These are phyloP conservation scores for Botrylloides violaceus DNA, from an alignment of 23 tunicate genomes.

Conservation along the genomic window DNA sequence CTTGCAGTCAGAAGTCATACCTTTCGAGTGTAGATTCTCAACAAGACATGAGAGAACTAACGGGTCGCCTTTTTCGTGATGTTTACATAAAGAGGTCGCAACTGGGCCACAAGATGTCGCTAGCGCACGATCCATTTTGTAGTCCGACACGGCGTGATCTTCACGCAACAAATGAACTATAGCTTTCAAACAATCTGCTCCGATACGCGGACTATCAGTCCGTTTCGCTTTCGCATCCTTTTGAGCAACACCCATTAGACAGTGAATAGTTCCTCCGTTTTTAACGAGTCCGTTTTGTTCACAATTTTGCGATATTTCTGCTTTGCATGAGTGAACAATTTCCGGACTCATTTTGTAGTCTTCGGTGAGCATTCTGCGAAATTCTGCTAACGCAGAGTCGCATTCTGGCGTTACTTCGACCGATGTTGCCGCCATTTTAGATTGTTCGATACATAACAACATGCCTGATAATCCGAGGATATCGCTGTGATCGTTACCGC, in stretches of 20 bases:
- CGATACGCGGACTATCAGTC: not conserved
- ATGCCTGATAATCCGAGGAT: constrained; percentile 37
- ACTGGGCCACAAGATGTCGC: constrained; percentile 36
- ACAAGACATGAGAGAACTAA: constrained; percentile 77
- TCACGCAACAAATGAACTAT: constrained; percentile 46
- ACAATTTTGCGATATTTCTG: constrained; percentile 29
- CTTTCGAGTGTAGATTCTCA: constrained; percentile 47
- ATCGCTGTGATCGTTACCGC: constrained; percentile 31
- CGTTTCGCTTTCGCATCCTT: not conserved
- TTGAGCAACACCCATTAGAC: constrained; percentile 49
- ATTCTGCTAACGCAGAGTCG: constrained; percentile 36
- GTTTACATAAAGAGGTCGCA: constrained; percentile 29
- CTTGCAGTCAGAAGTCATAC: constrained; percentile 44
- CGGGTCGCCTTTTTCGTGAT: constrained; percentile 47
- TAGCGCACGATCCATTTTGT: constrained; percentile 56
- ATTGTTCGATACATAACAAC: constrained; percentile 51
- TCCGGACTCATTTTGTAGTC: constrained; percentile 77
- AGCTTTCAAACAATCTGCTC: not conserved
- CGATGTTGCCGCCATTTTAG: constrained; percentile 2
- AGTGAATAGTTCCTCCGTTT: constrained; percentile 65
- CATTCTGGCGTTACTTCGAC: constrained; percentile 19
- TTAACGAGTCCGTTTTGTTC: constrained; percentile 28
- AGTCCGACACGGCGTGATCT: constrained; percentile 50
- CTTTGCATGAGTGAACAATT: constrained; percentile 41
- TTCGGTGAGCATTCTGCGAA: constrained; percentile 55